A percentile compares a stretch with the other conserved stretches of the same genome.
Evolutionary conservation across 2,888 invertebrate species (phyloP).

Genomic region (Tipula helvola): DNA sequence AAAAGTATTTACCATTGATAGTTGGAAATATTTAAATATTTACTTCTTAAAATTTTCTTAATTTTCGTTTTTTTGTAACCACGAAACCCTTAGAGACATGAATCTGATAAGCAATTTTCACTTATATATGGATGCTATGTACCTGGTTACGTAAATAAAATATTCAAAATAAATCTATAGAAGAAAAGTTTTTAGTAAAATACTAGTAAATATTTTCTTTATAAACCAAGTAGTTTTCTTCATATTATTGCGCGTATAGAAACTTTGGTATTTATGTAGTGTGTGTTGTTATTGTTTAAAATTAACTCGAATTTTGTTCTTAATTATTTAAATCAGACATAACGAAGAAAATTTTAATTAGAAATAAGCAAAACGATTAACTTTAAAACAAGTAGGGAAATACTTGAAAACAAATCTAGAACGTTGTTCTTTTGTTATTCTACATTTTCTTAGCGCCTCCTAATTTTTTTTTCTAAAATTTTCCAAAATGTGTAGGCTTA

Average conservation of each 20-base stretch:
- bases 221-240: not conserved
- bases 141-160: not conserved
- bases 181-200: not conserved
- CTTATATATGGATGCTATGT: not conserved
- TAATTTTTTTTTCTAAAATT: too few species aligned
- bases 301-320: not conserved
- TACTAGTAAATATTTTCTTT: too few species aligned
- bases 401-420: too few species aligned
- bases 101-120: not conserved
- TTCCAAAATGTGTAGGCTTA: too few species aligned
- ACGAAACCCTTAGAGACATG: not conserved
- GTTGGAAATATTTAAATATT: not conserved
- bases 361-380: not conserved
- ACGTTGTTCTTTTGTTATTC: too few species aligned
- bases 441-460: not conserved
- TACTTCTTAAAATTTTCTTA: not conserved
- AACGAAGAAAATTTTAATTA: too few species aligned
- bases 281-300: not conserved
- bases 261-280: not conserved
- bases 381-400: too few species aligned
- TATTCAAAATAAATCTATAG: not conserved
- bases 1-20: not conserved
- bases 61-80: not conserved
- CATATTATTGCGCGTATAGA: too few species aligned
- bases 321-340: not conserved